These are phyloP conservation scores for Sylvicola fuscatus DNA, from an alignment of 2,888 invertebrate species.

Conservation along the genomic window DNA sequence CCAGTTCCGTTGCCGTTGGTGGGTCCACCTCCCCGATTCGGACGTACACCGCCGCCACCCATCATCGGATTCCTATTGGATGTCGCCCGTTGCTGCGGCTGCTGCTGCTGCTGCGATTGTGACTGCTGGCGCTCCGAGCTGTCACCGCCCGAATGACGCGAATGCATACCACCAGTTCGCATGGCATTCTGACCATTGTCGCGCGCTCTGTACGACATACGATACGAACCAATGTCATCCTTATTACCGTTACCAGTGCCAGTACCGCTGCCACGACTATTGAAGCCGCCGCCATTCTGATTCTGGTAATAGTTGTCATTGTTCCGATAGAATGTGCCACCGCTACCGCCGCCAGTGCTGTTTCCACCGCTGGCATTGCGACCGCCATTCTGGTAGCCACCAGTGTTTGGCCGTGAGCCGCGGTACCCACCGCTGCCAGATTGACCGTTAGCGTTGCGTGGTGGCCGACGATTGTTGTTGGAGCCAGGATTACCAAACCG, in stretches of 20 bases:
- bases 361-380: slow-evolving; percentile 1
- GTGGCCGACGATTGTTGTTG: not conserved
- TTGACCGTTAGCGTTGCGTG: not conserved
- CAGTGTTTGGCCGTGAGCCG: slow-evolving; percentile 2
- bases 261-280: not conserved
- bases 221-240: slow-evolving; percentile 3
- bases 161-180: not conserved
- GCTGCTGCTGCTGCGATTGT: not conserved
- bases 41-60: slow-evolving; percentile 8
- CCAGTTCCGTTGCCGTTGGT: slow-evolving; percentile 17
- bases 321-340: slow-evolving; percentile 7
- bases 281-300: slow-evolving; percentile 7
- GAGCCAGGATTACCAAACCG: not conserved
- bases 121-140: no score
- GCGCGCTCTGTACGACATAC: slow-evolving; percentile 9
- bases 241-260: not conserved
- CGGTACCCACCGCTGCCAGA: slow-evolving; percentile 1
- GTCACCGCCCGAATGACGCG: no score
- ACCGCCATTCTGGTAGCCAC: not conserved
- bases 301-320: slow-evolving; percentile 7
- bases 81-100: not conserved
- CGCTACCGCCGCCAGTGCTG: slow-evolving; percentile 1
- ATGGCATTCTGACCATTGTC: not conserved
- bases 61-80: not conserved
- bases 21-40: not conserved